A percentile compares a stretch with the other conserved stretches of the same genome.
Conservation (phyloP, 2,888 invertebrate genomes). For the Zaprionus bogoriensis region DNA sequence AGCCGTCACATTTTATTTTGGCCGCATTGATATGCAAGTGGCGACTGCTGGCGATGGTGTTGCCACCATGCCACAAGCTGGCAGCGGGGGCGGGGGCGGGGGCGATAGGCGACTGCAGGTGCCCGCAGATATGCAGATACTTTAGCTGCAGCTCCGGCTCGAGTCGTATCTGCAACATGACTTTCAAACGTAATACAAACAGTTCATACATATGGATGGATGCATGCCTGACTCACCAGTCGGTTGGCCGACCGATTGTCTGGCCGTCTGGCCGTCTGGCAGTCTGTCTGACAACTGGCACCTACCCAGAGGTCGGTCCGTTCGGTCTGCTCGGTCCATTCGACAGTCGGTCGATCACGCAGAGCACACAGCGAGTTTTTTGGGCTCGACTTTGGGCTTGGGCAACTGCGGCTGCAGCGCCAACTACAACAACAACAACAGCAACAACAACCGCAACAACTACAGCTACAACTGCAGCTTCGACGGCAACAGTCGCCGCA, state of each 20-base stretch:
- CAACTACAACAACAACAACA: too few relatives aligned
- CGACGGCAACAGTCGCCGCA: too few relatives aligned
- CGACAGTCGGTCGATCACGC: slow-evolving; percentile 77
- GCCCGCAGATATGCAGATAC: slow-evolving; percentile 69
- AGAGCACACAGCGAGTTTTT: slow-evolving; percentile 32
- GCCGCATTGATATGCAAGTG: slow-evolving; percentile 71
- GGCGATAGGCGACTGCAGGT: slow-evolving; percentile 44
- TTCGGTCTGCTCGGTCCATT: slow-evolving; percentile 25
- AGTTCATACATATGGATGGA: slow-evolving; percentile 71
- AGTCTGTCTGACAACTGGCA: slow-evolving; percentile 36
- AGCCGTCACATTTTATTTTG: slow-evolving; percentile 71
- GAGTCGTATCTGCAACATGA: slow-evolving; percentile 72
- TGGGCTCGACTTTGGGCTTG: slow-evolving; percentile 11
- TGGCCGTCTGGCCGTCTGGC: slow-evolving; percentile 9
- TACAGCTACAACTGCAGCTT: too few relatives aligned
- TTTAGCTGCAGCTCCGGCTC: slow-evolving; percentile 35
- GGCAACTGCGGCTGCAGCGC: not conserved
- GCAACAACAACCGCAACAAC: too few relatives aligned
- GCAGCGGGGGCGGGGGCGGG: not conserved
- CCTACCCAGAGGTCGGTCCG: too few relatives aligned
- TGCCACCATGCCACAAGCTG: not conserved
- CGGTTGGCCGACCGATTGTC: not conserved
- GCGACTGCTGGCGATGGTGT: slow-evolving; percentile 53
- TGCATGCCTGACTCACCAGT: slow-evolving; percentile 15
- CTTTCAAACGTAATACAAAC: slow-evolving; percentile 76